Percentiles rank a stretch among this genome's conserved stretches.
These are phyloP conservation scores for Rhinolophus ferrumequinum DNA, from an alignment of 2,113 vertebrate species.

Conservation along the genomic window DNA sequence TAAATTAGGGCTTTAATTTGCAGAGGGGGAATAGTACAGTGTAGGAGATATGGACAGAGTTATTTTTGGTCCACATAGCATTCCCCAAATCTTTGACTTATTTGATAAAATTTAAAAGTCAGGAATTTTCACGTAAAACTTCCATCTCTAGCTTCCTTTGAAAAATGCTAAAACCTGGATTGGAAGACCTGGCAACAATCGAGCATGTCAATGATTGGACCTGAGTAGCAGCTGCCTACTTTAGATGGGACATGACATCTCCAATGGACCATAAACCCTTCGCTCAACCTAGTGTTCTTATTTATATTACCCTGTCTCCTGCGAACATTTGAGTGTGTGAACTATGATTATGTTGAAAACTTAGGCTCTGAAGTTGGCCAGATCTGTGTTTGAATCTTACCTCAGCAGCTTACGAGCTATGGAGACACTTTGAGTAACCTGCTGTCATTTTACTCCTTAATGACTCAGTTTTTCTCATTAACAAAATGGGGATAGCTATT, in stretches of 20 bases:
- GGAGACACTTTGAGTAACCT: not conserved
- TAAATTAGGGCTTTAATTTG: not conserved
- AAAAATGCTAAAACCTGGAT: not conserved
- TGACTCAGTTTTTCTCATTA: not conserved
- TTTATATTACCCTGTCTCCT: not conserved
- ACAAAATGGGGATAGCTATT: not conserved
- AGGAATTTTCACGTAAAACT: not conserved
- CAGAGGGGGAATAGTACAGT: not conserved
- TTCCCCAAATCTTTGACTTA: not conserved
- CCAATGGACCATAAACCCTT: too few relatives aligned
- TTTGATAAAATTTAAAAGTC: not conserved
- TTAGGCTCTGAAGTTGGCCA: not conserved
- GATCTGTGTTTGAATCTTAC: not conserved
- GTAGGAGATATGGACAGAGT: not conserved
- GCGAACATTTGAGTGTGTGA: not conserved
- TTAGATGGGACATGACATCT: not conserved
- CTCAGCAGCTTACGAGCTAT: not conserved
- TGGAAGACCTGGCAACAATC: not conserved
- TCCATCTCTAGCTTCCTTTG: not conserved
- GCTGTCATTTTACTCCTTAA: not conserved
- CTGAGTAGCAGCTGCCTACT: not conserved
- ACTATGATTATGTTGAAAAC: not conserved
- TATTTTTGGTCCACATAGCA: not conserved
- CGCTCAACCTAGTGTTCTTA: not conserved
- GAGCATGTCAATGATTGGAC: not conserved